phyloP scores from a whole-genome alignment of 2,113 vertebrate species.

The Thryonomys swinderianus region DNA sequence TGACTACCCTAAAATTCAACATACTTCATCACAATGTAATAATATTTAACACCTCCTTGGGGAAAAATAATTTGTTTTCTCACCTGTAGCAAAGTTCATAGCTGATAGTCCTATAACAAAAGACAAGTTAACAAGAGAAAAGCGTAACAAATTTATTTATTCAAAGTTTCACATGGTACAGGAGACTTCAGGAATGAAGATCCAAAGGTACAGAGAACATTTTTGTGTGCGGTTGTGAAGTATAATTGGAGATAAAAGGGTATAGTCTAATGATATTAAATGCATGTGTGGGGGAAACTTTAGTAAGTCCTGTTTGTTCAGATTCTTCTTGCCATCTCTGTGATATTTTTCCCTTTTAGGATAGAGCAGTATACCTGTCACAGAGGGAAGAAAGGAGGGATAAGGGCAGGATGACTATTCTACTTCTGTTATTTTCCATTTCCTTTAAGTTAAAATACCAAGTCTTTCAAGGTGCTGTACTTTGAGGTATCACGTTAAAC shows the following conservation, averaged over 20 bases:
- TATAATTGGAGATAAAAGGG: background rate
- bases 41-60: background rate
- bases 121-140: background rate
- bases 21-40: background rate
- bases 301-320: background rate
- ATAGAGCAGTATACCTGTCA: background rate
- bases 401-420: background rate
- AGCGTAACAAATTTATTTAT: background rate
- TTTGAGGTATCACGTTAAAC: background rate
- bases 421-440: background rate
- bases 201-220: background rate
- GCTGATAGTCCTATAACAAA: background rate
- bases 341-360: background rate
- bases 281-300: background rate
- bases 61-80: background rate
- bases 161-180: background rate
- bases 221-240: background rate
- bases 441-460: background rate
- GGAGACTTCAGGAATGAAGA: background rate
- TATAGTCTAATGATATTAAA: background rate
- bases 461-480: background rate
- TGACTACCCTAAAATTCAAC: conserved; percentile 3
- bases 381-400: too few relatives aligned
- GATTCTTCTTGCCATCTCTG: background rate
- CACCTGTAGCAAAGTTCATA: background rate